These are phyloP conservation scores for Mugil cephalus DNA, from an alignment of 2,113 vertebrate species.

Conservation along the genomic window DNA sequence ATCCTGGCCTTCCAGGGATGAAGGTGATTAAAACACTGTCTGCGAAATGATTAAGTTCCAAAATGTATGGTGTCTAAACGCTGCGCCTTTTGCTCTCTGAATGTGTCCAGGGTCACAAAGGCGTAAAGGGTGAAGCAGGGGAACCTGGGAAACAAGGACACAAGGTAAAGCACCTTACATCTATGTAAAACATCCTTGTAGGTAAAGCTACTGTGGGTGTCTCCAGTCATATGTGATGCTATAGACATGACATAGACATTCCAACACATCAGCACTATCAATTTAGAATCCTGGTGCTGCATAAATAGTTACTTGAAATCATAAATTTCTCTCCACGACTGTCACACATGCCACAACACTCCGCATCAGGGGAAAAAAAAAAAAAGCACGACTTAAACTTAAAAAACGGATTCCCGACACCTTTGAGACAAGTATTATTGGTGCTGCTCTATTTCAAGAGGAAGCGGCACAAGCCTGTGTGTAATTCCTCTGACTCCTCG, in stretches of 20 bases:
- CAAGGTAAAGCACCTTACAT: constrained; percentile 86
- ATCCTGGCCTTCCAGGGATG: constrained; percentile 96
- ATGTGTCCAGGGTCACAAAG: constrained; percentile 93
- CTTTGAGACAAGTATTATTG: constrained; percentile 54
- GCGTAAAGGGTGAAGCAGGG: constrained; percentile 92
- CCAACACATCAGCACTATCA: not conserved
- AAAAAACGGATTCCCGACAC: constrained; percentile 29
- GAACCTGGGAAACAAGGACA: constrained; percentile 98
- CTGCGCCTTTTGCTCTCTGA: not conserved
- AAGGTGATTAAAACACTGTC: constrained; percentile 85
- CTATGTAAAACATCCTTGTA: not conserved
- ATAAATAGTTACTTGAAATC: constrained; percentile 28
- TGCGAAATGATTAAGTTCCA: not conserved
- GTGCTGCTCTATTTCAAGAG: constrained; percentile 52
- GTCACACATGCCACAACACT: constrained; percentile 11
- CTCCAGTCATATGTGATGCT: not conserved
- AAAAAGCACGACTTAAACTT: constrained; percentile 12
- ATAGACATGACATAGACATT: not conserved
- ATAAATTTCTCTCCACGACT: constrained; percentile 4
- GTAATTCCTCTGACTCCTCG: constrained; percentile 60
- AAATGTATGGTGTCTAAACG: constrained; percentile 4
- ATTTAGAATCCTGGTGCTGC: constrained; percentile 10
- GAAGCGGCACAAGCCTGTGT: constrained; percentile 49
- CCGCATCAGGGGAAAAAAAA: constrained; percentile 1
- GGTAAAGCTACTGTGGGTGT: not conserved